Evolutionary conservation across 1,140 invertebrate species (phyloP), one percentile per base, ranked within the genome.

Genomic region (Drosophila arizonae): DNA sequence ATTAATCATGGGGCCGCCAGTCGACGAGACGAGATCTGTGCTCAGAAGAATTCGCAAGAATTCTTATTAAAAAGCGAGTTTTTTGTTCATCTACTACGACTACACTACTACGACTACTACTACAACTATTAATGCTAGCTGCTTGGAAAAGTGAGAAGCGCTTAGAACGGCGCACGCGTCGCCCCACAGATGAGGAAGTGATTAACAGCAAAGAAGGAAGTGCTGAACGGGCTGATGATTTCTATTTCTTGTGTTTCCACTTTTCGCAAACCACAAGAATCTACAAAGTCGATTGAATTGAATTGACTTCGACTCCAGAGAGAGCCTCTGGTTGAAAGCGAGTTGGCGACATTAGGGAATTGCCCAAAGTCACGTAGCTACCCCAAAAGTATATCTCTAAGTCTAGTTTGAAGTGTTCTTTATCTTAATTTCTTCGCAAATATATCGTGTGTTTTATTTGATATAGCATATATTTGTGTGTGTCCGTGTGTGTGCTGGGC

Each of bases 11-110:
- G 30, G 30, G 69, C 56, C 51, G 70, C 63, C 51, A 56, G 41
- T 39, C 58, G 46, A 62, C 61, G 46, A 56, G 63, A 33, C 30
- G 28, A 41, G 56, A 64, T 61, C 52, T 51, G 65, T 33, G 74
- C 58, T 74, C 43, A 64, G 63, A 24, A 79, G 81, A 81, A 85
- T 85, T 85, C 74, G 81, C 81, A 85, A 86, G 81, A 85, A 86
- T 86, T 86, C 81, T 85, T 85, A 85, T 85, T 86, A 85, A 85
- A 85, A 85, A 85, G 81, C 81, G 81, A 85, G 81, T 85, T 84
- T 84, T 85, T 84, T 84, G 66, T 82, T 69, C 30, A 11, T 55
- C 30, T 21, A 36, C 30, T 68, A 62, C 60, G 28, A 57, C 30
- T 46, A 9, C n/a, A 1, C 17, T 17, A 15, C 43, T 45, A n/a